Conservation (phyloP, 2,888 invertebrate genomes). For the Sphecodes monilicornis region DNA sequence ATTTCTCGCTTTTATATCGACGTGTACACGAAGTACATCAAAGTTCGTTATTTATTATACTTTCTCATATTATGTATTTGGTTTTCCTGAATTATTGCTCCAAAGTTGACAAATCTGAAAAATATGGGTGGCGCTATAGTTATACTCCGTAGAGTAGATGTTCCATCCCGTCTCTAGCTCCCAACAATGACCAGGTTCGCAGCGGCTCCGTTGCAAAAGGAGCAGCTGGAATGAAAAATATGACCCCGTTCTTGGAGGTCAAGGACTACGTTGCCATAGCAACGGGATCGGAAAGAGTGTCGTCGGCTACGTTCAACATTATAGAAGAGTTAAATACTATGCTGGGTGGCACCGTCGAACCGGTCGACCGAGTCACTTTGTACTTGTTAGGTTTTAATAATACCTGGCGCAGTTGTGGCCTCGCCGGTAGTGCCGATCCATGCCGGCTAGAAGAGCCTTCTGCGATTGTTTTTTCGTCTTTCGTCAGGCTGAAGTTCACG, state of each 20-base stretch:
- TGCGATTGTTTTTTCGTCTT: constrained; percentile 25
- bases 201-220: constrained; percentile 39
- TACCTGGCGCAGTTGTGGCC: constrained; percentile 68
- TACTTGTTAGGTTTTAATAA: constrained; percentile 76
- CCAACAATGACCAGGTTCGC: constrained; percentile 54
- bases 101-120: not conserved
- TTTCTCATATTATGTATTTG: not conserved
- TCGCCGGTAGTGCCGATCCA: constrained; percentile 62
- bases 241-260: constrained; percentile 60
- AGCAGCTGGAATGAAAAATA: constrained; percentile 47
- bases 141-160: not conserved
- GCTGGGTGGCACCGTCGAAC: constrained; percentile 74
- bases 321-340: constrained; percentile 73
- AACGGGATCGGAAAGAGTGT: constrained; percentile 66
- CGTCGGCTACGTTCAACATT: constrained; percentile 65
- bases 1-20: no score
- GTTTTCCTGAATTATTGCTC: not conserved
- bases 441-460: constrained; percentile 56
- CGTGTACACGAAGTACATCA: no score
- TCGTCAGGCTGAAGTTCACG: constrained; percentile 35
- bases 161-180: constrained; percentile 38
- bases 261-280: constrained; percentile 67
- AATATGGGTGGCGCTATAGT: not conserved
- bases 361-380: constrained; percentile 73
- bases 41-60: not conserved